Conservation (phyloP, 1,140 invertebrate genomes). For the Dryas iulia region DNA sequence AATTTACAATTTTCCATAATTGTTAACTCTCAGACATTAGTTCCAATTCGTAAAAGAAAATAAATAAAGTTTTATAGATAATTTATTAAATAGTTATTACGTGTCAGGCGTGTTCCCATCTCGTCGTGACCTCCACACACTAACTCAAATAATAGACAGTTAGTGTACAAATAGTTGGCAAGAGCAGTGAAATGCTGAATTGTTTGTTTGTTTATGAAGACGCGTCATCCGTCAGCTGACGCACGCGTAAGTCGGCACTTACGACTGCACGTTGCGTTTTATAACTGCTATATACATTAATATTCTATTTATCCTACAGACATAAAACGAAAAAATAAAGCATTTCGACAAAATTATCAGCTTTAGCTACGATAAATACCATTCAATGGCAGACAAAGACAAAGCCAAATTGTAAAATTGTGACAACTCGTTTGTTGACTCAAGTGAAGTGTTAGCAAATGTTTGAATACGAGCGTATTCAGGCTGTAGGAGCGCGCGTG, state of each 20-base stretch:
- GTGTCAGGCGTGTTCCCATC: not conserved
- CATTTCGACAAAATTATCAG: not conserved
- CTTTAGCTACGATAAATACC: not conserved
- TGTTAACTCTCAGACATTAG: too few species aligned
- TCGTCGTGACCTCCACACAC: not conserved
- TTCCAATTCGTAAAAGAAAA: not conserved
- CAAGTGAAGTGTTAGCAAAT: constrained; percentile 3
- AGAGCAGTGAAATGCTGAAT: constrained; percentile 2
- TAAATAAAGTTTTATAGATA: not conserved
- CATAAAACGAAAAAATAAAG: not conserved
- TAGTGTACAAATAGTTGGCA: constrained; percentile 8
- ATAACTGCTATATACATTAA: not conserved
- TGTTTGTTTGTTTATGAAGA: constrained; percentile 8
- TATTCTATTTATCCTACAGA: not conserved
- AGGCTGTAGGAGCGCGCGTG: not conserved
- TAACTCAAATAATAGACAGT: not conserved
- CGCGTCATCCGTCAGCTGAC: not conserved
- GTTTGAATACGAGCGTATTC: not conserved
- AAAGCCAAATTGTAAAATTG: not conserved
- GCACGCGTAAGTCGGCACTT: not conserved
- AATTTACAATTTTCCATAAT: too few species aligned
- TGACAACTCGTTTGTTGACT: not conserved
- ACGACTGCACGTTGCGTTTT: not conserved
- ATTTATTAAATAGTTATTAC: not conserved
- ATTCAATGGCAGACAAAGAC: not conserved